Evolutionary conservation across 2,888 invertebrate species (phyloP), one percentile per base, ranked within the genome.

Genomic region (Phyllotreta cruciferae): DNA sequence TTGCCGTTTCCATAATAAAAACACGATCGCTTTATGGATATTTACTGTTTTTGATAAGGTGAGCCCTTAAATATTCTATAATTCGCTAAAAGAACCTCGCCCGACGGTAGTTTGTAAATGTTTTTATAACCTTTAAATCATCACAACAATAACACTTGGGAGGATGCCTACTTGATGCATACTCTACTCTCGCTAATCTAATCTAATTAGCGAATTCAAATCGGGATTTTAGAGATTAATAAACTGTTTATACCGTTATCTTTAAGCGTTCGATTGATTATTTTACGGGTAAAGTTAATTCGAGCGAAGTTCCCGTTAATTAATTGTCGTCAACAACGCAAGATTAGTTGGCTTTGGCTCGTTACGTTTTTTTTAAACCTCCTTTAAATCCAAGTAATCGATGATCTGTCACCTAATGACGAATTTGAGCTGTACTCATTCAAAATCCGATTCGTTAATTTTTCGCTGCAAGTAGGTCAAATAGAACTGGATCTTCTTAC

Each of bases 21-120:
- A 71, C 73, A 74, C 70, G 68, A 71, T 70, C 74, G 74, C 66
- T 79, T 78, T 77, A 80, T 80, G 80, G 80, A 80, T 80, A 74
- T 75, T 74, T 73, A 72, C 72, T 76, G 66, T 70, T 77, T 75
- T 77, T 79, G 79, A 80, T 79, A 79, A 79, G 77, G 81, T 81
- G 73, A 71, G 76, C 63, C 52, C 56, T 52, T 34, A 62, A 54
- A 52, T 58, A 45, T 62, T n/a, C 56, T 49, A 10, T 60, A 63
- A 37, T 53, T 36, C 37, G 36, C 58, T 38, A 61, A 57, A 55
- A 62, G 56, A 53, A 54, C 56, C 56, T 44, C 52, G 50, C 55
- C 47, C 50, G 60, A 60, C 44, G 61, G 50, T 52, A 54, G 52
- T 58, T 24, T 68, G 58, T 61, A 42, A 63, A 61, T 38, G 44